Percentiles rank a stretch among this genome's conserved stretches.
These are phyloP conservation scores for Pseudococcus longispinus DNA, from an alignment of 2,888 invertebrate species.

Conservation along the genomic window DNA sequence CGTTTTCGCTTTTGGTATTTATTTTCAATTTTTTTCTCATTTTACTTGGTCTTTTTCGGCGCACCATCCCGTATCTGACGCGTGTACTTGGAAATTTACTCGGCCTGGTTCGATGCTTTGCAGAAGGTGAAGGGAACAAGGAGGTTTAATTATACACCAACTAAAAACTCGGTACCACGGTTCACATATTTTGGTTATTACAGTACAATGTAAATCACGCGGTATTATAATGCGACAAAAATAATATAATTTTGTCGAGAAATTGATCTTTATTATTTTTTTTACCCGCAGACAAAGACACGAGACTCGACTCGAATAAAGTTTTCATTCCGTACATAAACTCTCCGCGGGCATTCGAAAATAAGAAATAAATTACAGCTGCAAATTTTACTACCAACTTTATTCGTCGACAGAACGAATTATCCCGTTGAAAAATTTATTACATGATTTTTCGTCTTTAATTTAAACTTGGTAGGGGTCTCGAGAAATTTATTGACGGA, in stretches of 20 bases:
- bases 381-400: slow-evolving; percentile 7
- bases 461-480: slow-evolving; percentile 22
- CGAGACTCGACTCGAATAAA: background rate
- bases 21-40: slow-evolving; percentile 38
- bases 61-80: background rate
- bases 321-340: background rate
- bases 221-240: background rate
- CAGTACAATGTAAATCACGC: too few species aligned
- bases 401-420: slow-evolving; percentile 26
- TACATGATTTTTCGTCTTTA: slow-evolving; percentile 22
- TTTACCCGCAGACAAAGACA: background rate
- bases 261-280: background rate
- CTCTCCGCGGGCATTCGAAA: slow-evolving; percentile 16
- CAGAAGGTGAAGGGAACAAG: background rate
- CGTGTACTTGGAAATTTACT: background rate
- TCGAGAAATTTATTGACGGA: background rate
- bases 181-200: background rate
- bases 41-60: slow-evolving; percentile 10
- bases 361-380: background rate
- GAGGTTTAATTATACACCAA: background rate
- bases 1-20: slow-evolving; percentile 35
- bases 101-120: background rate
- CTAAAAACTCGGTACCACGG: background rate
- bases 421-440: slow-evolving; percentile 21
- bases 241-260: background rate